phyloP scores from a whole-genome alignment of 2,888 invertebrate genomes.

The Macrosiphum euphorbiae region DNA sequence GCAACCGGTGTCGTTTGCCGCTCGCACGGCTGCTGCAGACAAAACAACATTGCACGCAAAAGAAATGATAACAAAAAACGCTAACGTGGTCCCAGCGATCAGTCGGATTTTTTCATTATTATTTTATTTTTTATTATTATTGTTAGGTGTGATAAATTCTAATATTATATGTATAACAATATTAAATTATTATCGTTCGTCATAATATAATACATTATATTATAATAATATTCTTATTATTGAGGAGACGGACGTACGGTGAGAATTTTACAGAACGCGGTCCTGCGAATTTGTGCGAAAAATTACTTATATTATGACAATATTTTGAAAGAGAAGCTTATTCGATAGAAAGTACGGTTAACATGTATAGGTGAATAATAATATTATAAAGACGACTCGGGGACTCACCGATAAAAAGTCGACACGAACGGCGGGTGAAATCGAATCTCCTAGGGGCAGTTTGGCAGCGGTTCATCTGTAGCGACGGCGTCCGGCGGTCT shows the following conservation, averaged over 20 bases:
- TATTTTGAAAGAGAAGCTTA: not conserved
- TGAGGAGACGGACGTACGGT: not conserved
- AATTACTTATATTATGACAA: not conserved
- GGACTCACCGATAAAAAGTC: constrained; percentile 56
- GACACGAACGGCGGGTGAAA: constrained; percentile 21
- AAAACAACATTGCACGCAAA: not conserved
- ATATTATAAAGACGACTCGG: not conserved
- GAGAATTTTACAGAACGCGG: not conserved
- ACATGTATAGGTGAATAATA: not conserved
- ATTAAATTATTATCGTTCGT: not conserved
- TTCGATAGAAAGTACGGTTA: not conserved
- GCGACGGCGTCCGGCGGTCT: not conserved
- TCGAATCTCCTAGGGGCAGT: not conserved
- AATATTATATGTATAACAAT: not conserved
- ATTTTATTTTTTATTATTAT: not conserved
- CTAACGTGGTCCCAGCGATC: constrained; percentile 9
- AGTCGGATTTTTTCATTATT: not conserved
- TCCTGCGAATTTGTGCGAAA: not conserved
- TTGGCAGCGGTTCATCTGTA: not conserved
- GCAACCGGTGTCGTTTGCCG: constrained; percentile 46
- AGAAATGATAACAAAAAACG: constrained; percentile 35
- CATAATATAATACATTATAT: not conserved
- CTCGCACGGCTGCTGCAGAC: constrained; percentile 23
- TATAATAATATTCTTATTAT: not conserved
- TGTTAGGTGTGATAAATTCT: not conserved